Conservation (phyloP, 2,888 invertebrate genomes). For the Polydrusus tereticollis region DNA sequence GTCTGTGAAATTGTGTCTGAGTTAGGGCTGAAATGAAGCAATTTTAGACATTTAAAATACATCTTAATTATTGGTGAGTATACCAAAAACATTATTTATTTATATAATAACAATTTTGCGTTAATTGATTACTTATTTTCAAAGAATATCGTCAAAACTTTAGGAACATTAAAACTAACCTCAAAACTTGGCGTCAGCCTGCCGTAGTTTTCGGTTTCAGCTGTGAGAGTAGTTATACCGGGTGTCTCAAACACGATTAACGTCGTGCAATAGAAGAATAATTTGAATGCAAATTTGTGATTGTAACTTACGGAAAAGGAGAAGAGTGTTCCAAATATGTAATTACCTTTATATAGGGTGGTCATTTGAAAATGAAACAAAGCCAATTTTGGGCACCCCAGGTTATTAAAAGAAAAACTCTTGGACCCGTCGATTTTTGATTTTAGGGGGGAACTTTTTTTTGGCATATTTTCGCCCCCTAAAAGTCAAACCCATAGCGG, state of each 20-base stretch:
- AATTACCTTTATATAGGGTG: too few relatives aligned
- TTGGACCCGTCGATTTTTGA: too few relatives aligned
- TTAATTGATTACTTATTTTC: neutral
- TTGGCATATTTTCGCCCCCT: too few relatives aligned
- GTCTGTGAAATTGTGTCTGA: slow-evolving; percentile 14
- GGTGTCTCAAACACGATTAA: neutral
- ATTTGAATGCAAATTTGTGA: too few relatives aligned
- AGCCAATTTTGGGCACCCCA: too few relatives aligned
- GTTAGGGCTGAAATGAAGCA: neutral
- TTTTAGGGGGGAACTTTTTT: too few relatives aligned
- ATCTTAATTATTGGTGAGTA: slow-evolving; percentile 6
- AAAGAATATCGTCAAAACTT: neutral
- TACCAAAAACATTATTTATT: neutral
- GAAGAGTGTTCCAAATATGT: too few relatives aligned
- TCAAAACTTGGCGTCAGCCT: slow-evolving; percentile 41
- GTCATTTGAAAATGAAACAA: too few relatives aligned
- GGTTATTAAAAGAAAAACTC: too few relatives aligned
- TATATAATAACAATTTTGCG: neutral
- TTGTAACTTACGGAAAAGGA: too few relatives aligned
- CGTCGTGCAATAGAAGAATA: too few relatives aligned
- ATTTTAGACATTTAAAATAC: neutral
- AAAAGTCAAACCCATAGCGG: too few relatives aligned
- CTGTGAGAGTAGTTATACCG: neutral
- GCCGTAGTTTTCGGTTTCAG: slow-evolving; percentile 32
- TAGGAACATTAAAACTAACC: slow-evolving; percentile 20